These are phyloP conservation scores for Furcifer pardalis DNA, from an alignment of 2,797 vertebrate genomes.

Conservation along the genomic window DNA sequence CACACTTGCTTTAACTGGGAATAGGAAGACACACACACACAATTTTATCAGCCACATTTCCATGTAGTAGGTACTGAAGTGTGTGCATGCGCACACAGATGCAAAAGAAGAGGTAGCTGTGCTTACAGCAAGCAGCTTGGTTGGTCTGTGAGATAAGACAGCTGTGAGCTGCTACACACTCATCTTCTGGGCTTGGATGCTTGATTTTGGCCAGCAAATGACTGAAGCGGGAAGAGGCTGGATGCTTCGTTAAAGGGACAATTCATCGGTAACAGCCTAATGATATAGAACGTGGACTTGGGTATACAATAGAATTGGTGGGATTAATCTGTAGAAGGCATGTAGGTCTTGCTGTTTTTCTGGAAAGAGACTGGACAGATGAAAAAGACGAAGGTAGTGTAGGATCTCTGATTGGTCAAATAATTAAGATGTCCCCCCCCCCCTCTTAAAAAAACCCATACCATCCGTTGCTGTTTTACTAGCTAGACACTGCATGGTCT, in stretches of 20 bases:
- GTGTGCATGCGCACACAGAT: slow-evolving; percentile 1
- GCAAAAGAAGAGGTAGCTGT: too few species aligned
- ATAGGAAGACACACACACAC: not conserved
- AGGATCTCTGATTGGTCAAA: not conserved
- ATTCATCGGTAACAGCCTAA: not conserved
- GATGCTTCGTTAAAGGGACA: slow-evolving; percentile 34
- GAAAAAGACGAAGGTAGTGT: not conserved
- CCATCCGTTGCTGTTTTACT: not conserved
- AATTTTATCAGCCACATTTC: not conserved
- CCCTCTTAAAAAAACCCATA: not conserved
- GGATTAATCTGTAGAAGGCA: not conserved
- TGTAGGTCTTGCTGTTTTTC: not conserved
- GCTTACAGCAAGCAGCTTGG: slow-evolving; percentile 24
- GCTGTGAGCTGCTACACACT: slow-evolving; percentile 40
- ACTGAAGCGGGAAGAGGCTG: slow-evolving; percentile 21
- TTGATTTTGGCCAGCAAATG: slow-evolving; percentile 33
- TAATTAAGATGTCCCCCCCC: slow-evolving; percentile 28
- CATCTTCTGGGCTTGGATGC: slow-evolving; percentile 22
- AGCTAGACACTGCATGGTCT: not conserved
- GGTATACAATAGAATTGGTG: not conserved
- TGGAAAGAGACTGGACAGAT: not conserved
- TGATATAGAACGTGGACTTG: not conserved
- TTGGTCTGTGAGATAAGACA: slow-evolving; percentile 31
- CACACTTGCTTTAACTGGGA: slow-evolving; percentile 7
- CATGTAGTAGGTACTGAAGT: not conserved